A percentile compares a stretch with the other conserved stretches of the same genome.
Evolutionary conservation across 1,140 invertebrate genomes (phyloP).

Genomic region (Caenorhabditis briggsae): DNA sequence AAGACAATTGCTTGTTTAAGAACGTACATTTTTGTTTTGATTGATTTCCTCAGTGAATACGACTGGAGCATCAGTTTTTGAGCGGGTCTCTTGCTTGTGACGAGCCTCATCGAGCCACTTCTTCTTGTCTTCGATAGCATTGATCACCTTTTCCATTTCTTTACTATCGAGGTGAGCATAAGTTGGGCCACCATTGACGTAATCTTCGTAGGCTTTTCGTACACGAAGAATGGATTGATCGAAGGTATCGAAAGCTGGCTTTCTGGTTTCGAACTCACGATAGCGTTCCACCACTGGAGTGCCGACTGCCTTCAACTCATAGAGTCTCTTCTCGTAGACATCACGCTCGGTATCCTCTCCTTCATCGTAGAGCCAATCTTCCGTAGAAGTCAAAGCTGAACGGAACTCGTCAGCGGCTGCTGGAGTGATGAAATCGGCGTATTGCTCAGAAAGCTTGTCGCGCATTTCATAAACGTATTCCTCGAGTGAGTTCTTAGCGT

Average conservation of each 20-base stretch:
- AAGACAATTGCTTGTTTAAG: not conserved
- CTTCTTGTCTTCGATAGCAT: constrained; percentile 62
- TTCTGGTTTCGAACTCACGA: constrained; percentile 55
- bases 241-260: constrained; percentile 54
- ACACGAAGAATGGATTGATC: constrained; percentile 57
- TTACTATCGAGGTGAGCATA: constrained; percentile 61
- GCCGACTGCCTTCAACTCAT: constrained; percentile 80
- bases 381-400: constrained; percentile 85
- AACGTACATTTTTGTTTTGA: constrained; percentile 57
- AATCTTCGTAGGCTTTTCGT: constrained; percentile 60
- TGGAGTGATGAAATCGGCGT: constrained; percentile 82
- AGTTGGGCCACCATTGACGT: constrained; percentile 48
- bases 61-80: constrained; percentile 57
- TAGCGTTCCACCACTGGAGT: constrained; percentile 68
- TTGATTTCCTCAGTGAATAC: constrained; percentile 62
- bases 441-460: constrained; percentile 85
- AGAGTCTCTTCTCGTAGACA: constrained; percentile 84
- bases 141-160: constrained; percentile 66
- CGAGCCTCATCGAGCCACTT: constrained; percentile 61
- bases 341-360: constrained; percentile 92
- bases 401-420: constrained; percentile 82
- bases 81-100: constrained; percentile 59
- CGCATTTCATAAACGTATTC: constrained; percentile 97
- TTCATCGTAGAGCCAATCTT: constrained; percentile 92
- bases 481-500: constrained; percentile 95